Percentiles rank a stretch among this genome's conserved stretches.
Conservation (phyloP, 1,140 invertebrate species). For the Calliphora vicina region DNA sequence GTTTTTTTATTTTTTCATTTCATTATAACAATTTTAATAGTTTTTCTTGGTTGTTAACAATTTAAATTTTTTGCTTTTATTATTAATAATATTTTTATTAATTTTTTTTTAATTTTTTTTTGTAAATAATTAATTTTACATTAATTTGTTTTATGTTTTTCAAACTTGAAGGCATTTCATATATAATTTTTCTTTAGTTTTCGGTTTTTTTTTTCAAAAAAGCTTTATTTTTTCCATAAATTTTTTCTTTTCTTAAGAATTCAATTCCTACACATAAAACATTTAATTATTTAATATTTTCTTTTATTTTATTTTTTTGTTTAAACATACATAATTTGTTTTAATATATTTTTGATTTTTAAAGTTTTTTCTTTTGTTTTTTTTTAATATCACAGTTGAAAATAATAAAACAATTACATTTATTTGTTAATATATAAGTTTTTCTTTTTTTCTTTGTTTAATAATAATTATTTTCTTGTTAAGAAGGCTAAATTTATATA, state of each 20-base stretch:
- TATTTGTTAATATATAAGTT: conserved; percentile 23
- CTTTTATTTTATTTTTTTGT: background rate
- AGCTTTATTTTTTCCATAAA: conserved; percentile 7
- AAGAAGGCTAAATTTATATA: background rate
- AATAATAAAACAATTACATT: conserved; percentile 23
- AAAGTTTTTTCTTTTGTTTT: conserved; percentile 16
- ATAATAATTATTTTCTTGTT: too few species aligned
- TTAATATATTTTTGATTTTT: conserved; percentile 13
- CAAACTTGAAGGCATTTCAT: conserved; percentile 33
- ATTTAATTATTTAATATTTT: conserved; percentile 13
- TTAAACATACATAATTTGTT: background rate
- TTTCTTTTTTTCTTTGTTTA: background rate
- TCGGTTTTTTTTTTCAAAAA: conserved; percentile 6
- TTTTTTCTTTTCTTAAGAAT: conserved; percentile 19
- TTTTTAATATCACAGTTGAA: conserved; percentile 28
- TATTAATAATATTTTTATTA: background rate
- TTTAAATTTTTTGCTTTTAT: background rate
- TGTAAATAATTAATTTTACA: conserved; percentile 5
- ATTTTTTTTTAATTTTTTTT: background rate
- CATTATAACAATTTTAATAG: background rate
- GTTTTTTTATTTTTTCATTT: background rate
- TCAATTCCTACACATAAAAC: conserved; percentile 31
- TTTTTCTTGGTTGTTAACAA: background rate
- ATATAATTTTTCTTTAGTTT: background rate
- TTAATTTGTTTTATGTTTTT: conserved; percentile 27